Conservation (phyloP, 2,888 invertebrate genomes). For the Pollenia amentaria region DNA sequence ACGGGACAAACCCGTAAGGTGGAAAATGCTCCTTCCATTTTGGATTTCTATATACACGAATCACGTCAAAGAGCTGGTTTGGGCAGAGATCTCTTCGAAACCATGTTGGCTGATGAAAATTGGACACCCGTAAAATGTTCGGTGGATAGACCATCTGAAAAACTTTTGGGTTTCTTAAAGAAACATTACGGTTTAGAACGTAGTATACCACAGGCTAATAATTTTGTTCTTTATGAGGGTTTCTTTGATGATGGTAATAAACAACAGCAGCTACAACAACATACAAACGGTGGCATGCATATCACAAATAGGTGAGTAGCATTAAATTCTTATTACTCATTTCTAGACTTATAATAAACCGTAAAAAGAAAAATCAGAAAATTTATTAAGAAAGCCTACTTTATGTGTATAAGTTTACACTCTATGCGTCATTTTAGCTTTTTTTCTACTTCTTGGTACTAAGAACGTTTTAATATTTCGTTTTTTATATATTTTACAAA, state of each 20-base stretch:
- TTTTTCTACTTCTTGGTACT: constrained; percentile 32
- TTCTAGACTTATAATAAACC: constrained; percentile 3
- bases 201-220: constrained; percentile 93
- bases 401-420: constrained; percentile 47
- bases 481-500: constrained; percentile 30
- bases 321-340: constrained; percentile 49
- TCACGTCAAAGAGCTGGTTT: constrained; percentile 93
- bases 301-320: constrained; percentile 83
- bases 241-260: constrained; percentile 87
- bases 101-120: constrained; percentile 91
- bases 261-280: constrained; percentile 76
- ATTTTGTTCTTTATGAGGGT: constrained; percentile 93
- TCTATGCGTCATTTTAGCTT: constrained; percentile 62
- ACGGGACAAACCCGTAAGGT: constrained; percentile 90
- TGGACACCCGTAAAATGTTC: constrained; percentile 91
- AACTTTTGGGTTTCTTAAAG: constrained; percentile 92
- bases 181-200: constrained; percentile 90
- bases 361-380: constrained; percentile 20
- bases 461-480: constrained; percentile 55
- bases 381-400: not conserved
- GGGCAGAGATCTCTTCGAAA: constrained; percentile 93
- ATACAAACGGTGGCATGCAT: constrained; percentile 79
- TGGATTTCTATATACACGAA: constrained; percentile 96
- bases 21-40: constrained; percentile 92
- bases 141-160: constrained; percentile 96